phyloP scores from a whole-genome alignment of 2,113 vertebrate genomes.

The Siphamia tubifer region DNA sequence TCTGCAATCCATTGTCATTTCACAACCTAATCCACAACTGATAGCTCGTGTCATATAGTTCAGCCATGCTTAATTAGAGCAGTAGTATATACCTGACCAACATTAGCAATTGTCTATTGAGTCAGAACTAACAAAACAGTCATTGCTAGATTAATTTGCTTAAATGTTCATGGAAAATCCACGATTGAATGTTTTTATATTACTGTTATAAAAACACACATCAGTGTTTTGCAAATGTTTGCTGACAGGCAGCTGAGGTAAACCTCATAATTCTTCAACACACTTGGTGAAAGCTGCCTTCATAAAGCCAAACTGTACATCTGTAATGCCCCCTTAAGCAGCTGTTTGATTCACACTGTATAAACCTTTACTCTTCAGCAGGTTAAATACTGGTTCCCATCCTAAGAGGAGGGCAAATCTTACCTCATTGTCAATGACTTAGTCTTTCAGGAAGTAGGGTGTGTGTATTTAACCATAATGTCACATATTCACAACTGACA shows the following conservation, averaged over 20 bases:
- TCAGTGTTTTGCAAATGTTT: conserved; percentile 5
- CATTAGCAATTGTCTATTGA: neutral
- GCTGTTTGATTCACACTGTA: neutral
- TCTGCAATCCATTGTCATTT: neutral
- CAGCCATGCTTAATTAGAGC: neutral
- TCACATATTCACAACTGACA: conserved; percentile 43
- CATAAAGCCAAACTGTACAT: neutral
- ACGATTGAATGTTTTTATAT: neutral
- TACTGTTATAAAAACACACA: neutral
- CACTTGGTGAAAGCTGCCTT: neutral
- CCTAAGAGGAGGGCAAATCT: neutral
- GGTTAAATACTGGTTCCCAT: conserved; percentile 15
- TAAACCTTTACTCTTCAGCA: neutral
- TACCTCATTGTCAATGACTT: neutral
- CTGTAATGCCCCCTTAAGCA: neutral
- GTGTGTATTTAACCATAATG: conserved; percentile 14
- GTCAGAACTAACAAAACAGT: neutral
- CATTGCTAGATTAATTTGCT: neutral
- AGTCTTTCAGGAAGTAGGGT: conserved; percentile 3
- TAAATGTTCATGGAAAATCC: neutral
- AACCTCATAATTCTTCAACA: neutral
- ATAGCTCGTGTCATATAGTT: neutral
- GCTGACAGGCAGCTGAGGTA: neutral
- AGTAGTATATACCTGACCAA: neutral
- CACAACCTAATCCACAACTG: neutral